Conservation (phyloP, 2,113 vertebrate species). For the Neogobius melanostomus region DNA sequence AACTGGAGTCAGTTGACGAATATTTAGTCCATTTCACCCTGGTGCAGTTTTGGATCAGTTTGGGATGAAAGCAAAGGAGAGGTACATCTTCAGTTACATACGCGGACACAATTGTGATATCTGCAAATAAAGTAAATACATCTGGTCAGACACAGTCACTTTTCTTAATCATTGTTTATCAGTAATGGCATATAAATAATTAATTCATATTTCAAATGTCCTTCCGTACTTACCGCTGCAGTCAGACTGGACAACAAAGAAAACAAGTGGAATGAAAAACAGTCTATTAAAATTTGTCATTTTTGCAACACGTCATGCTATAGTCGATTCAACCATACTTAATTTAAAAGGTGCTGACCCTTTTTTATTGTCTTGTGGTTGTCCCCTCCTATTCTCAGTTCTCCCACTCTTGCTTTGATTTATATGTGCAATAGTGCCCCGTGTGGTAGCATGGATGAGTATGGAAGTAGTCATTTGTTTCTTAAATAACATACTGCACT, state of each 20-base stretch:
- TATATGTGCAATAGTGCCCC: not conserved
- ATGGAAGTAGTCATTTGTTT: not conserved
- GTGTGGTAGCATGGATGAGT: not conserved
- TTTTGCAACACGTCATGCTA: not conserved
- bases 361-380: not conserved
- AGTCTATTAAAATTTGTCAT: conserved; percentile 30
- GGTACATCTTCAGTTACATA: conserved; percentile 9
- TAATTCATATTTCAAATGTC: not conserved
- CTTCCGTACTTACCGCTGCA: conserved; percentile 30
- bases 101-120: not conserved
- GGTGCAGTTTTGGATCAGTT: not conserved
- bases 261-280: conserved; percentile 7
- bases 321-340: not conserved
- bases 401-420: not conserved
- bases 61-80: conserved; percentile 37
- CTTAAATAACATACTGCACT: not conserved
- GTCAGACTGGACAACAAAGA: conserved; percentile 14
- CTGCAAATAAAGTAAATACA: conserved; percentile 1
- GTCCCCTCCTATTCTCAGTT: conserved; percentile 36
- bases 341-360: not conserved
- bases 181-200: not conserved
- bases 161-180: too few species aligned
- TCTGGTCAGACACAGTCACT: not conserved
- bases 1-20: not conserved
- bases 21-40: conserved; percentile 36